Percentiles rank a stretch among this genome's conserved stretches.
These are phyloP conservation scores for Melinaea menophilus DNA, from an alignment of 2,888 invertebrate species.

Conservation along the genomic window DNA sequence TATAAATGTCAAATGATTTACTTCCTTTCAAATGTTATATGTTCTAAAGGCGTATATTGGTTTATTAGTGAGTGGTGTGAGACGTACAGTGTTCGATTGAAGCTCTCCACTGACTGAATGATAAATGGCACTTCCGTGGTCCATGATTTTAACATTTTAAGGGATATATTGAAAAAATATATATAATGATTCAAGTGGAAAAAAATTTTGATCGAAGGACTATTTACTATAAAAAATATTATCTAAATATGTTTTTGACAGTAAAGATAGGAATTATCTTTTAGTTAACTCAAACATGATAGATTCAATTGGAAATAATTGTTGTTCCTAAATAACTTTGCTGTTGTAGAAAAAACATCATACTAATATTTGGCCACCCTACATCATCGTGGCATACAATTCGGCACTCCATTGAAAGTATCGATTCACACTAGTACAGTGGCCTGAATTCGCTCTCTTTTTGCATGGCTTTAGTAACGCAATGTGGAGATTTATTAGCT, in stretches of 20 bases:
- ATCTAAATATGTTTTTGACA: too few relatives aligned
- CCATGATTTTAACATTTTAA: background rate
- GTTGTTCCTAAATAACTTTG: too few relatives aligned
- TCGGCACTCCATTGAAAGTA: slow-evolving; percentile 29
- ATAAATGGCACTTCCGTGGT: slow-evolving; percentile 21
- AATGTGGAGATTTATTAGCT: slow-evolving; percentile 14
- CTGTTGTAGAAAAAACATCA: too few relatives aligned
- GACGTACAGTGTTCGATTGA: slow-evolving; percentile 24
- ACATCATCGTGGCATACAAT: slow-evolving; percentile 23
- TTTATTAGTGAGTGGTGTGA: slow-evolving; percentile 19
- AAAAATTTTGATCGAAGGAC: too few relatives aligned
- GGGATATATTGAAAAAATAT: too few relatives aligned
- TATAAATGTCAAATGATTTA: too few relatives aligned
- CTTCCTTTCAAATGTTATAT: too few relatives aligned
- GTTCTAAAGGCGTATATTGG: slow-evolving; percentile 13
- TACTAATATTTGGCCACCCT: slow-evolving; percentile 13
- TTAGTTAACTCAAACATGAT: too few relatives aligned
- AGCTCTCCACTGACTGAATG: slow-evolving; percentile 26
- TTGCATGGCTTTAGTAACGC: slow-evolving; percentile 11
- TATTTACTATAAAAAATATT: too few relatives aligned
- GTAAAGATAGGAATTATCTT: too few relatives aligned
- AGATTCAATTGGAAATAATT: too few relatives aligned
- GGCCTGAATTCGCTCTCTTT: slow-evolving; percentile 23
- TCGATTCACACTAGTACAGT: slow-evolving; percentile 29
- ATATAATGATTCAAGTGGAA: too few relatives aligned